Percentiles rank a stretch among this genome's conserved stretches.
These are phyloP conservation scores for Iguana delicatissima DNA, from an alignment of 2,797 vertebrate species.

Conservation along the genomic window DNA sequence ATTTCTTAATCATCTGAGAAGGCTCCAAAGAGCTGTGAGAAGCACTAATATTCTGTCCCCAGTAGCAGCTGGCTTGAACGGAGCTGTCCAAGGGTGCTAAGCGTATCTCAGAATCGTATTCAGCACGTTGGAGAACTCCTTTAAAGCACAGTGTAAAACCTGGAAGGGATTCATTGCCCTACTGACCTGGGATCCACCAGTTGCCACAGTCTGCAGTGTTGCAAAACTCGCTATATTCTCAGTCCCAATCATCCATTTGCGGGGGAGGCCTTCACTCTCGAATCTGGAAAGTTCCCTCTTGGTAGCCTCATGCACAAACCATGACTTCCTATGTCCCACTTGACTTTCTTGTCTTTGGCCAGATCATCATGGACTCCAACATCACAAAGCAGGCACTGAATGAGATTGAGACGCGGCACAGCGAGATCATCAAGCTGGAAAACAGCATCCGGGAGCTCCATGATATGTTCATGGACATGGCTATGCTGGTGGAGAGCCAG, in stretches of 20 bases:
- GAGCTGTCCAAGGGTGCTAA: too few species aligned
- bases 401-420: conserved; percentile 94
- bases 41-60: background rate
- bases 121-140: too few species aligned
- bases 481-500: conserved; percentile 97
- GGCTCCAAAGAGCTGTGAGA: background rate
- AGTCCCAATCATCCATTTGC: too few species aligned
- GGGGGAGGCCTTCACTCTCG: too few species aligned
- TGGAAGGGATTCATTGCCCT: too few species aligned
- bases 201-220: too few species aligned
- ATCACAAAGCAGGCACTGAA: conserved; percentile 94
- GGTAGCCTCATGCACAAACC: too few species aligned
- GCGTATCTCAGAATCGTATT: too few species aligned
- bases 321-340: fast-evolving
- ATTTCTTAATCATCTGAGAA: background rate
- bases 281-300: background rate
- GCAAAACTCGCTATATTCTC: too few species aligned
- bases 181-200: too few species aligned
- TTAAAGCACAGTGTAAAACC: too few species aligned
- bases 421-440: conserved; percentile 95
- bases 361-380: conserved; percentile 96
- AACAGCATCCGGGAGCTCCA: conserved; percentile 96
- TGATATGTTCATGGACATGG: conserved; percentile 98
- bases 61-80: background rate
- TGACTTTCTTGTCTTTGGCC: background rate